Evolutionary conservation across 2,113 vertebrate genomes (phyloP), one percentile per base, ranked within the genome.

Genomic region (Prionailurus bengalensis): DNA sequence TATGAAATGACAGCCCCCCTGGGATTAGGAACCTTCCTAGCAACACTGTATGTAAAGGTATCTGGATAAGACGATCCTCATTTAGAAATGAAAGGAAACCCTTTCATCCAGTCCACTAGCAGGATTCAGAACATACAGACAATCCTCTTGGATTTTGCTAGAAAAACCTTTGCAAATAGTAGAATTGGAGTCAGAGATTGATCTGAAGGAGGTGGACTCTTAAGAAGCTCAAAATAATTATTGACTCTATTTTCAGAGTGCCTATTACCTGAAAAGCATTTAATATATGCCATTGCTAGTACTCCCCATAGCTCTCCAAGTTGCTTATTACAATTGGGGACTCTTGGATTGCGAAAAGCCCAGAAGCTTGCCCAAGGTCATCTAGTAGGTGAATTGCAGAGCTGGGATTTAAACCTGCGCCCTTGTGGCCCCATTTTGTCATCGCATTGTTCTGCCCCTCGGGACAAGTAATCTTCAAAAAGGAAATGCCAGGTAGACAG

Each of bases 41-140:
- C 76, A 83, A 42, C 29, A 27, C 11, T 70, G 1, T 31, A 15
- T 63, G 42, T 61, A 33, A 90, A 87, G 42, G 45, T 48, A 10
- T 97, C 76, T 51, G 4, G 36, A 36, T 63, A 58, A 97, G 27
- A 63, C 85, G 78, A 68, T 86, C 25, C 65, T 93, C 17, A 88
- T 82, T 94, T 95, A 55, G 76, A 93, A 97, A 90, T 82, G 65
- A 93, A 94, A 83, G 27, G 61, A 76, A 17, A 66, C 17, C 23
- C 29, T 19, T 94, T 25, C 27, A 39, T 51, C 13, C 13, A 27
- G 12, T 68, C 27, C 16, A 80, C 39, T 27, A 42, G 42, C 25
- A 68, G 33, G 39, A 76, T 29, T 92, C 45, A 36, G 70, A 89
- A 31, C 51, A 51, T 17, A 36, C 31, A 79, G 48, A 95, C 3